Evolutionary conservation across 2,888 invertebrate genomes (phyloP).

Genomic region (Sesia bembeciformis): DNA sequence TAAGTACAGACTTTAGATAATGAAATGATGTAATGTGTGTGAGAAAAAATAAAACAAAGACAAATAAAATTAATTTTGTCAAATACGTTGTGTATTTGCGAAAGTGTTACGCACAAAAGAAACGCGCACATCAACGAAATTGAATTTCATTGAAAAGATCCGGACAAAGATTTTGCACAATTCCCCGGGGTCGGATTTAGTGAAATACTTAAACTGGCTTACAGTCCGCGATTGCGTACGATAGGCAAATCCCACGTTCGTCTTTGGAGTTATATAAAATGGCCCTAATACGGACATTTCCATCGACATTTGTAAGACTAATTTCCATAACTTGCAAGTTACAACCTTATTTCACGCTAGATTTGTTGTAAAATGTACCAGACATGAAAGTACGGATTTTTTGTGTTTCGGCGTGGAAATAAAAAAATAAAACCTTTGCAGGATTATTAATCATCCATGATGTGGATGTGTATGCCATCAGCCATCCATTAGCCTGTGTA

Average conservation of each 20-base stretch:
- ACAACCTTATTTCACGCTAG: too few relatives aligned
- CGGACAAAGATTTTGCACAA: constrained; percentile 45
- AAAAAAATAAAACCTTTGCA: too few relatives aligned
- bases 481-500: too few relatives aligned
- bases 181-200: constrained; percentile 45
- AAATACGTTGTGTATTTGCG: constrained; percentile 1
- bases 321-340: constrained; percentile 13
- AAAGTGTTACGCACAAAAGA: constrained; percentile 21
- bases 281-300: constrained; percentile 27
- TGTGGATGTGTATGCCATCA: too few relatives aligned
- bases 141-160: constrained; percentile 62
- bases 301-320: constrained; percentile 14
- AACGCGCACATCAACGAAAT: constrained; percentile 48
- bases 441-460: too few relatives aligned
- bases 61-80: neutral
- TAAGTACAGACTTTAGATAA: too few relatives aligned
- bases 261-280: constrained; percentile 38
- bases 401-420: too few relatives aligned
- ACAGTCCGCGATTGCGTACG: constrained; percentile 51
- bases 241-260: constrained; percentile 50
- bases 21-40: too few relatives aligned
- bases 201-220: constrained; percentile 57
- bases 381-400: too few relatives aligned
- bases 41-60: neutral
- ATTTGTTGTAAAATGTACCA: too few relatives aligned